Conservation (phyloP, 2,113 vertebrate species). For the Bubo scandiacus region DNA sequence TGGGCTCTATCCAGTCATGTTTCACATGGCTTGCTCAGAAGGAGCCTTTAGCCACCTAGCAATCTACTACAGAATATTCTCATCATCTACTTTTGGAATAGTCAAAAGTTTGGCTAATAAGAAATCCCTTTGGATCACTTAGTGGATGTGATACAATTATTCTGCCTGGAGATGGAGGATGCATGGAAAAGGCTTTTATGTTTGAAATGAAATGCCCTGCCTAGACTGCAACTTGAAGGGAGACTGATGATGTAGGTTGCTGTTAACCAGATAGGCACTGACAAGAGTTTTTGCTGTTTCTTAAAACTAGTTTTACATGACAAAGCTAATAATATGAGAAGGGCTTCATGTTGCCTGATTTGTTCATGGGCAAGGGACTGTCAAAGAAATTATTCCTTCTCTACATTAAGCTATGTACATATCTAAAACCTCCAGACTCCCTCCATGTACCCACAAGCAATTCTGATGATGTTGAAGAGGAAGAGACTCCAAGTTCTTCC, state of each 20-base stretch:
- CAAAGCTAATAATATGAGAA: neutral
- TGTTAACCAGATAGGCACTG: neutral
- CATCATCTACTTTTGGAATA: neutral
- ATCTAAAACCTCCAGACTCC: neutral
- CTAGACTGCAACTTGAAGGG: neutral
- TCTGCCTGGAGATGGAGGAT: neutral
- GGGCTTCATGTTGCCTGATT: neutral
- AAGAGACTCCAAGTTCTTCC: neutral
- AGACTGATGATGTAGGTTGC: rapidly evolving
- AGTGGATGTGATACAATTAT: neutral
- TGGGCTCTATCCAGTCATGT: neutral
- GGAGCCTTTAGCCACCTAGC: neutral
- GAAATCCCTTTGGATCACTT: neutral
- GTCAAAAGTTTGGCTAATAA: neutral
- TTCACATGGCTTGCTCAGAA: neutral
- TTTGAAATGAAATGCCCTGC: neutral
- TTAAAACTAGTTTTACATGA: neutral
- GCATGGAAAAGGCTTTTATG: neutral
- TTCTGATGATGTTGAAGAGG: neutral
- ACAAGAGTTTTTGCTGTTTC: neutral
- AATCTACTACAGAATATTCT: neutral
- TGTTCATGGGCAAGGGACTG: neutral
- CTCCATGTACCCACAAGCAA: neutral
- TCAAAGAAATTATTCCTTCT: neutral
- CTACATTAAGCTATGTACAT: rapidly evolving